Base-by-base conservation (phyloP, 2,888 invertebrate genomes). In the Iphiclides podalirius region DNA sequence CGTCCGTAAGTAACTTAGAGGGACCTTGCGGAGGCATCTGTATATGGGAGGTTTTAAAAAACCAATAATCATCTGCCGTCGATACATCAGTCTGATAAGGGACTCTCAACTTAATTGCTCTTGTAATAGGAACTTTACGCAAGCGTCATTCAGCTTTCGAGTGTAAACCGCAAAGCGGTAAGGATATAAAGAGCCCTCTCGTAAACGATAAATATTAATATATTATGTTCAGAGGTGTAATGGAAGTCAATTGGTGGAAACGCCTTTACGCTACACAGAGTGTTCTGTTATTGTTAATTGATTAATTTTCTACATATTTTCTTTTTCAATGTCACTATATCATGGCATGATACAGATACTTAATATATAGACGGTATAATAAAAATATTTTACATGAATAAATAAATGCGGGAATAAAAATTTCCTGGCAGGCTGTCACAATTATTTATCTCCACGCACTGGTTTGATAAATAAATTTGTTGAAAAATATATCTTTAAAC, bases 151-250 rank as follows among this genome's bases (percentile, higher is more conserved):
- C 34, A 7, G 8, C 17, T 28, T 35, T 11, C 16, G 3, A 4
- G 15, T 15, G 13, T n/a, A 16, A 28, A 15, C n/a, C 33, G 31
- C 11, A 41, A 13, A 14, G 11, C 38, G 45, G 31, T 47, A 34
- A 35, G 36, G 45, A 36, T 45, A 36, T 45, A 55, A 48, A 48
- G 50, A 53, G 52, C 60, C 61, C 62, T 57, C 60, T 42, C 50
- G 53, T 55, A 49, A 52, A 58, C 59, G 52, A 65, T 71, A 69
- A 70, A 71, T 71, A 70, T 67, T 67, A 70, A 71, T 71, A 67
- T 63, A 64, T 63, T 62, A 65, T 63, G 53, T 63, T 56, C 46
- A 53, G 55, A 60, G 59, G 52, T 59, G 58, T 62, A 61, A 67
- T 61, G 62, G 59, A 57, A 65, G 63, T 61, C 63, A 63, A 64